phyloP scores from a whole-genome alignment of 2,888 invertebrate species.

The Abrostola tripartita region DNA sequence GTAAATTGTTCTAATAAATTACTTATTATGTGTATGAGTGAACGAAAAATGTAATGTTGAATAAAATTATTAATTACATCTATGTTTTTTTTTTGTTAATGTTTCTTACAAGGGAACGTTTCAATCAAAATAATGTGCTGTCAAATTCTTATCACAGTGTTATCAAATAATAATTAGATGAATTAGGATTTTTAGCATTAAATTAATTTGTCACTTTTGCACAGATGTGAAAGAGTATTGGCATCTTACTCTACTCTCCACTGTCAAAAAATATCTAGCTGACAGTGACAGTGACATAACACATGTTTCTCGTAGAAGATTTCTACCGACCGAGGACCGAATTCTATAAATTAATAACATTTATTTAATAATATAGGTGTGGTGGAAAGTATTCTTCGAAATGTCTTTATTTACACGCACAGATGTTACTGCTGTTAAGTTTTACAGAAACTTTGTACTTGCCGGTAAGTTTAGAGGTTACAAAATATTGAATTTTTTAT shows the following conservation, averaged over 20 bases:
- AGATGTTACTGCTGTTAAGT: constrained; percentile 87
- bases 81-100: no score
- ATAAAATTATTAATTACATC: no score
- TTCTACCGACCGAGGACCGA: neutral
- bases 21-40: no score
- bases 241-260: neutral
- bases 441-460: constrained; percentile 75
- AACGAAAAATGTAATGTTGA: no score
- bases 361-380: neutral
- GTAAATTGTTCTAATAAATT: no score
- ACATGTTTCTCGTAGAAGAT: neutral
- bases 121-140: neutral
- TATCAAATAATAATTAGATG: neutral
- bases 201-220: neutral
- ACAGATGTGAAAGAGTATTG: neutral
- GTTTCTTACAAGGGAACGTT: neutral
- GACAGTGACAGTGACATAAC: neutral
- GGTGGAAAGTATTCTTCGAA: neutral
- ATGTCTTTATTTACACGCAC: constrained; percentile 67
- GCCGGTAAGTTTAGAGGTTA: constrained; percentile 77
- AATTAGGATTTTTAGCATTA: neutral
- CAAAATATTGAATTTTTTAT: neutral
- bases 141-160: neutral
- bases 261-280: neutral
- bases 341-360: neutral